Percentiles rank a stretch among this genome's conserved stretches.
phyloP scores from a whole-genome alignment of 2,113 vertebrate genomes.

The Herpetotheres cachinnans region DNA sequence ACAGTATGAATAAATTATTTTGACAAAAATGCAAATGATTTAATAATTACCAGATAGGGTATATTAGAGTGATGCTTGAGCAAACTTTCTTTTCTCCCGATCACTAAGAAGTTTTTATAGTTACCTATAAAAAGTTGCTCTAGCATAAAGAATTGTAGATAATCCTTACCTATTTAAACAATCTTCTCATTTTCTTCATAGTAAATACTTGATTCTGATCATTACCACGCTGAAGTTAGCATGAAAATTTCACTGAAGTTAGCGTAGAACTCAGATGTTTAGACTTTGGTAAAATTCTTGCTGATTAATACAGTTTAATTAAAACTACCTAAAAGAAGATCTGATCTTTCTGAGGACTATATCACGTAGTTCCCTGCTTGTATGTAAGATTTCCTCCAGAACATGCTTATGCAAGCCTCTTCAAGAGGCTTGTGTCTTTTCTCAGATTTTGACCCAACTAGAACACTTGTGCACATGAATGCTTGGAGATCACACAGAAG shows the following conservation, averaged over 20 bases:
- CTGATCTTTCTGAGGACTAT: neutral
- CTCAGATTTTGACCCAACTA: neutral
- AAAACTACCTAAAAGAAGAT: neutral
- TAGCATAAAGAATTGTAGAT: neutral
- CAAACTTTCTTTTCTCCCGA: neutral
- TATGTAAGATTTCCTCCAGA: neutral
- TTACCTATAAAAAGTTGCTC: neutral
- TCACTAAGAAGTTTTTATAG: neutral
- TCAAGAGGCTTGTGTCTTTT: neutral
- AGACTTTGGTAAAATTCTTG: neutral
- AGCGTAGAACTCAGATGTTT: neutral
- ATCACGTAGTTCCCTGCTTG: neutral
- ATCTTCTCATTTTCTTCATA: neutral
- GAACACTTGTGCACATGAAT: neutral
- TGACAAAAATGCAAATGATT: neutral
- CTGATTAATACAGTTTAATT: neutral
- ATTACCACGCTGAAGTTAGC: neutral
- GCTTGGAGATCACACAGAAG: neutral
- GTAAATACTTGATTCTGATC: neutral
- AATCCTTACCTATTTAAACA: neutral
- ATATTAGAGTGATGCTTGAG: neutral
- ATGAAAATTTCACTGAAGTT: neutral
- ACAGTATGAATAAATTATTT: neutral
- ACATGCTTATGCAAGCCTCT: neutral
- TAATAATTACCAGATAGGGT: neutral